Base-by-base conservation (phyloP, 2,888 invertebrate species). In the Diloba caeruleocephala region DNA sequence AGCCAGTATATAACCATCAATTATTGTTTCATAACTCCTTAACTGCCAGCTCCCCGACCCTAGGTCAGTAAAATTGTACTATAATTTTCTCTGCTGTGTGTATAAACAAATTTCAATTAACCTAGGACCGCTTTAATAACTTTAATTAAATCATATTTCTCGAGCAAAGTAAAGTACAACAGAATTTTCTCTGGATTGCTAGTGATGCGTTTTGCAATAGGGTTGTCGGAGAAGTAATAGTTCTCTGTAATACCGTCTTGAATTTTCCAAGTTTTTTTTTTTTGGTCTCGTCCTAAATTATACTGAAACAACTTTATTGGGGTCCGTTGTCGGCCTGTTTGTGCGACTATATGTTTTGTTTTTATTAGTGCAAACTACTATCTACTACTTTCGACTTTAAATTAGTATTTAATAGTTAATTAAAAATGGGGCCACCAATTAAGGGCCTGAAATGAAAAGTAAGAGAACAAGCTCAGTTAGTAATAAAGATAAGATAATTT, bases 21-120 rank as follows among this genome's bases (percentile, higher is more conserved):
- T 61, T 51, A 81, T 62, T 67, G 74, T 79, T 81, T 82, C 74
- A 73, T 66, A 70, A 70, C 68, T 70, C 63, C 71, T 66, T 69
- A 70, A 72, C 63, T 62, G 74, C 65, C 61, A 61, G 61, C 70
- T 65, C 64, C 57, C 62, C 61, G 77, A 79, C 81, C 75, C 64
- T 57, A 25, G 89, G 86, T 87, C 85, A 87, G 82, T 79, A 81
- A 83, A 83, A 85, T 82, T 78, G 81, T 85, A 79, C 71, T 76
- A 12, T 75, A 79, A 82, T 85, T 84, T 79, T 76, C 84, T 79
- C 76, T 76, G 70, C 76, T 83, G 81, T 81, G 77, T 78, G 69
- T 79, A 73, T 78, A 87, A 83, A 88, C 82, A 89, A 90, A 87
- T 89, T 91, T 91, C 90, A 91, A 91, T 92, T 91, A 90, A 82